Base-by-base conservation (phyloP, 2,888 invertebrate species). In the Ditylenchus weischeri region DNA sequence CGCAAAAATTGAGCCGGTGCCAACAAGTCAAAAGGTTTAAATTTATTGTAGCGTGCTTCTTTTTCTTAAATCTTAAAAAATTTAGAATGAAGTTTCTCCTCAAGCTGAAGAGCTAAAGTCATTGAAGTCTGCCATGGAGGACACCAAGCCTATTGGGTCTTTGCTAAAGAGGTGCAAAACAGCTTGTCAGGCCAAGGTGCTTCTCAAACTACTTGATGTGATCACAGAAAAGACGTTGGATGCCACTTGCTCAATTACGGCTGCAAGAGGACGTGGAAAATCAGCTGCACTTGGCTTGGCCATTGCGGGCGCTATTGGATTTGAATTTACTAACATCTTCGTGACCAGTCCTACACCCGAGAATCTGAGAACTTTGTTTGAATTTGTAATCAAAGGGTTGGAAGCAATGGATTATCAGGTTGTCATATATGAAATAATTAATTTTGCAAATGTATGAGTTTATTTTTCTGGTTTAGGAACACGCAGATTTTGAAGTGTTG, bases 311-410 rank as follows among this genome's bases (percentile, higher is more conserved):
- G 87, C 87, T 35, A 83, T 88, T 21, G 86, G 85, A 15, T 86
- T 86, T 79, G 86, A 90, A 38, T 91, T 91, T 83, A 91, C 92
- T 50, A 94, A 93, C 84, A 90, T 95, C 71, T 96, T 93, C 85
- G 93, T 98, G 49, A 95, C 98, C 0, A 93, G 94, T 64, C 98
- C 98, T 0, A 91, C 92, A 83, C 96, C 98, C 0, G 98, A 98
- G 85, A 98, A 99, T 86, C 88, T 98, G 83, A 92, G 91, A 70
- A 98, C 98, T 0, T 87, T 99, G 13, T 98, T 98, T 84, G 92
- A 96, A 84, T 99, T 99, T 84, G 88, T 95, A 4, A 88, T 95
- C 65, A 94, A 94, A 87, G 93, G 89, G 6, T 85, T 86, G 79
- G 93, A 96, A 84, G 91, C 90, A 0, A 86, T 98, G 60, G 89